Percentiles rank a stretch among this genome's conserved stretches.
phyloP scores from a whole-genome alignment of 2,113 vertebrate genomes.

The Rhinoptilus africanus region DNA sequence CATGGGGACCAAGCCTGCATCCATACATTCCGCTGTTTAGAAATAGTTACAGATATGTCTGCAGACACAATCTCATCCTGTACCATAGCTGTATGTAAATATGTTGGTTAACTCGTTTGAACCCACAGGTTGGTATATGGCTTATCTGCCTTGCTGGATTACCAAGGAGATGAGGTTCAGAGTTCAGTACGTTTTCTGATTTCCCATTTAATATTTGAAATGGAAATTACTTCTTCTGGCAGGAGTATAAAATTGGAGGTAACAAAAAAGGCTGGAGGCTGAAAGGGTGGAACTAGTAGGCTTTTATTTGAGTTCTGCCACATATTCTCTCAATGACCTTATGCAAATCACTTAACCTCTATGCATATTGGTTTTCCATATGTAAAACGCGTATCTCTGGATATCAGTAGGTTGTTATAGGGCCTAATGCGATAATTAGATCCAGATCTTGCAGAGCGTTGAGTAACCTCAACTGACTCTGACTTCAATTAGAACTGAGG shows the following conservation, averaged over 20 bases:
- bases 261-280: constrained; percentile 16
- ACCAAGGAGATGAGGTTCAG: constrained; percentile 45
- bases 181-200: constrained; percentile 49
- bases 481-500: constrained; percentile 24
- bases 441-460: not conserved
- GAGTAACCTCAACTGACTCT: constrained; percentile 12
- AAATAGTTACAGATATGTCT: not conserved
- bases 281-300: constrained; percentile 28
- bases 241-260: constrained; percentile 24
- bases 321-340: constrained; percentile 42
- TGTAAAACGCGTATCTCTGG: not conserved
- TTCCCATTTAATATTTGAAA: constrained; percentile 61
- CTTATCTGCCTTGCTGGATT: constrained; percentile 24
- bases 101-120: constrained; percentile 9
- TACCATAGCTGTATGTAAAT: not conserved
- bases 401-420: not conserved
- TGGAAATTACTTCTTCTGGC: constrained; percentile 43
- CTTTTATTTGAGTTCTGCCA: constrained; percentile 35
- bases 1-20: not conserved
- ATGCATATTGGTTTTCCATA: constrained; percentile 42
- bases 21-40: not conserved
- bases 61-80: not conserved
- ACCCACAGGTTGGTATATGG: not conserved
- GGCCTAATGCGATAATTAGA: constrained; percentile 42
- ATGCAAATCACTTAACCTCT: constrained; percentile 59